Evolutionary conservation across 1,140 invertebrate species (phyloP), one percentile per base, ranked within the genome.

Genomic region (Drosophila athabasca): DNA sequence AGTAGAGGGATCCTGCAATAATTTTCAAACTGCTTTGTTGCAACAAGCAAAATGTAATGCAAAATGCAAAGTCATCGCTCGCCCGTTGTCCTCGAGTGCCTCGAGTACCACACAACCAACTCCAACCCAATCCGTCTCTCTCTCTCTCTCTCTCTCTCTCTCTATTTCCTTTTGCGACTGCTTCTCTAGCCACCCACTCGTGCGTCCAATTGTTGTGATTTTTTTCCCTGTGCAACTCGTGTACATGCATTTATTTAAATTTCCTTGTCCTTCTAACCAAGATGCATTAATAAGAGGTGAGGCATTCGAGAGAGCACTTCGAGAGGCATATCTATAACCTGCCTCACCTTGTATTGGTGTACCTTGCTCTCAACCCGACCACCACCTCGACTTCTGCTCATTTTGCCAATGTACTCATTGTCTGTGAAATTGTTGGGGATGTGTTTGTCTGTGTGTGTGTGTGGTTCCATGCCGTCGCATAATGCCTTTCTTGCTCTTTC

Each of bases 161-260:
- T 35, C 8, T 17, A n/a, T 17, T 39, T 0, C 6, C 1, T 4
- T 9, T 3, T 11, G 24, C 24, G 24, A 3, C 24, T 24, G 0
- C 22, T 41, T 31, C 29, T 31, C 31, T 8, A 31, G 8, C 26
- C 50, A 22, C 6, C n/a, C 9, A 61, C 35, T 24, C 57, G 61
- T 48, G 26, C 53, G 59, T 15, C 61, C 71, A 75, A 75, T 78
- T 71, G 60, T 81, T 81, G 65, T 76, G 72, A 74, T 75, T 58
- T 68, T 68, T 6, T 9, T 41, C 26, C 17, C 17, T 67, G 15
- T 46, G 43, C 62, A 48, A 81, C 62, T 78, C 83, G 83, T 87
- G 83, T 76, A 88, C 83, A 87, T 87, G 83, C 83, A 87, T 87
- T 87, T 87, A 88, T 88, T 87, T 87, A 88, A 87, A 87, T 88